Percentiles rank a stretch among this genome's conserved stretches.
Conservation (phyloP, 1,140 invertebrate genomes). For the Ctenoplectra terminalis region DNA sequence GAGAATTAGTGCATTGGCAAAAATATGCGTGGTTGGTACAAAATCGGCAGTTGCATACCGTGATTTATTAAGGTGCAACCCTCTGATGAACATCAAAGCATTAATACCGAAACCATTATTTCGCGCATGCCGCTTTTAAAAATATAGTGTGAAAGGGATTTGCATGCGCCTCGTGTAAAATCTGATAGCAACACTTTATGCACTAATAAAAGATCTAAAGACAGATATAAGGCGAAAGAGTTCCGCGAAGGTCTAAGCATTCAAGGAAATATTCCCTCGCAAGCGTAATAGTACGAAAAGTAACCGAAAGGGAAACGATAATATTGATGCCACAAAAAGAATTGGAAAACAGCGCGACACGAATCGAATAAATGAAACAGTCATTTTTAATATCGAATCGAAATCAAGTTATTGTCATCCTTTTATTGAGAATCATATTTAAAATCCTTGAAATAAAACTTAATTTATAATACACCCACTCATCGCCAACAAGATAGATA, state of each 20-base stretch:
- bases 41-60: slow-evolving; percentile 45
- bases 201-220: slow-evolving; percentile 35
- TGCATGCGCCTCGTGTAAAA: slow-evolving; percentile 48
- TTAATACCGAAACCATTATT: slow-evolving; percentile 50
- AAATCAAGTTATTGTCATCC: too few species aligned
- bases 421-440: too few species aligned
- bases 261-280: slow-evolving; percentile 17
- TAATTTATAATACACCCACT: too few species aligned
- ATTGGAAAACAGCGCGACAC: too few species aligned
- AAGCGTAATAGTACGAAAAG: not conserved
- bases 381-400: too few species aligned
- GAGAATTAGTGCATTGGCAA: slow-evolving; percentile 3
- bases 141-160: slow-evolving; percentile 35
- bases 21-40: slow-evolving; percentile 37
- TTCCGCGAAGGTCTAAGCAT: slow-evolving; percentile 26
- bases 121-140: slow-evolving; percentile 43
- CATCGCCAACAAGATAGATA: too few species aligned
- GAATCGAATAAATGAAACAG: too few species aligned
- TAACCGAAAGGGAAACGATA: not conserved
- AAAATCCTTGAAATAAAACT: too few species aligned
- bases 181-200: slow-evolving; percentile 29
- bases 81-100: slow-evolving; percentile 43
- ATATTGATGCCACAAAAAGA: not conserved
- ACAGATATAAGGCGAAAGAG: slow-evolving; percentile 33
- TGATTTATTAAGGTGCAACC: slow-evolving; percentile 38